Percentiles rank a stretch among this genome's conserved stretches.
Conservation (phyloP, 2,888 invertebrate species). For the Polylopha cassiicola region DNA sequence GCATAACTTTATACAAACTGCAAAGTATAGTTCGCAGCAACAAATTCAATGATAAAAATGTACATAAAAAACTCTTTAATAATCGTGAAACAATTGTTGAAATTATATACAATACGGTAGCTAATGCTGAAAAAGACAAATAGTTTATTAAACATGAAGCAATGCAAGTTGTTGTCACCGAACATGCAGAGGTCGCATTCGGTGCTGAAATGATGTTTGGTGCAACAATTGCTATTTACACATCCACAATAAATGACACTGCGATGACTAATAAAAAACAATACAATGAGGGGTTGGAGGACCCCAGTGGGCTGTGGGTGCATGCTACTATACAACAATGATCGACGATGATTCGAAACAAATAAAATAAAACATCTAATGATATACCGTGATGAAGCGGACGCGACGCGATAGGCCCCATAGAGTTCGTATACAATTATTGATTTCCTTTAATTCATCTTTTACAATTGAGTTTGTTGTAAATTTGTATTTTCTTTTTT, state of each 20-base stretch:
- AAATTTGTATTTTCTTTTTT: too few species aligned
- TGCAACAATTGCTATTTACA: slow-evolving; percentile 48
- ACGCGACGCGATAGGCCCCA: slow-evolving; percentile 52
- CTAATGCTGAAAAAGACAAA: slow-evolving; percentile 65
- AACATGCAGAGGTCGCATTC: slow-evolving; percentile 40
- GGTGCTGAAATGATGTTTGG: slow-evolving; percentile 49
- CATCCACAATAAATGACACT: slow-evolving; percentile 44
- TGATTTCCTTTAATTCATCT: too few species aligned
- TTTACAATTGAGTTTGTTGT: too few species aligned
- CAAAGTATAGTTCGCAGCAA: slow-evolving; percentile 41
- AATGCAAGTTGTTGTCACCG: slow-evolving; percentile 33
- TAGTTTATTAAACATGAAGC: slow-evolving; percentile 48
- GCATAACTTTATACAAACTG: slow-evolving; percentile 46
- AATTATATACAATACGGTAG: slow-evolving; percentile 68
- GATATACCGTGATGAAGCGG: slow-evolving; percentile 64
- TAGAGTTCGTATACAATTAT: slow-evolving; percentile 52
- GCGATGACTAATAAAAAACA: slow-evolving; percentile 62
- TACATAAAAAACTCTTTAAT: slow-evolving; percentile 43
- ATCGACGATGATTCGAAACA: slow-evolving; percentile 55
- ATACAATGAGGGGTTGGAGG: slow-evolving; percentile 77
- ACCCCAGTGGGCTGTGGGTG: slow-evolving; percentile 73
- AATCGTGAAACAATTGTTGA: slow-evolving; percentile 51
- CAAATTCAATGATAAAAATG: slow-evolving; percentile 49
- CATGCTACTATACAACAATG: slow-evolving; percentile 69
- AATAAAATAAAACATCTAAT: slow-evolving; percentile 61